Evolutionary conservation across 2,888 invertebrate genomes (phyloP).

Genomic region (Aplocera efformata): DNA sequence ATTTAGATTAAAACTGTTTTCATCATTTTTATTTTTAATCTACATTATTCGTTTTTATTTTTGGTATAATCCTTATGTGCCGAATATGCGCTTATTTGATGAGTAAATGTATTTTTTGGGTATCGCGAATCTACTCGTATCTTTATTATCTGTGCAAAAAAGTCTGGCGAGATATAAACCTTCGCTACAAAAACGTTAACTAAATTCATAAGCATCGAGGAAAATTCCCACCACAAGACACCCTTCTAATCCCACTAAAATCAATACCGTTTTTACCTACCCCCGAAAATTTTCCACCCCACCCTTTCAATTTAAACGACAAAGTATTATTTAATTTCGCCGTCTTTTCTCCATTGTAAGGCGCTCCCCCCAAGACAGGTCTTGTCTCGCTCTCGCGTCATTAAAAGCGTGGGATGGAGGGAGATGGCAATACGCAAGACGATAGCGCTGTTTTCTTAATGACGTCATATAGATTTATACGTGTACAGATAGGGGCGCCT

Average conservation of each 20-base stretch:
- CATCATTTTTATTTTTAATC: too few species aligned
- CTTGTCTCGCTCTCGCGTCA: constrained; percentile 42
- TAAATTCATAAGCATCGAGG: constrained; percentile 32
- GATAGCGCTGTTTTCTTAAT: constrained; percentile 73
- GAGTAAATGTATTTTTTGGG: too few species aligned
- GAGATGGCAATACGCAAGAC: constrained; percentile 66
- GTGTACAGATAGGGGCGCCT: constrained; percentile 54
- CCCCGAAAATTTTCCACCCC: constrained; percentile 64
- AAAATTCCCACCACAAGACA: constrained; percentile 47
- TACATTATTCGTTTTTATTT: too few species aligned
- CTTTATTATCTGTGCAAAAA: too few species aligned
- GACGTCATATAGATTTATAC: constrained; percentile 78
- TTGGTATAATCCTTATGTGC: too few species aligned
- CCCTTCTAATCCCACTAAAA: constrained; percentile 68
- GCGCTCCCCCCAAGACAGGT: constrained; percentile 60
- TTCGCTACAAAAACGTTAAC: too few species aligned
- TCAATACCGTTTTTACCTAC: constrained; percentile 75
- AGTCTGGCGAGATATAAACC: too few species aligned
- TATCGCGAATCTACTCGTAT: too few species aligned
- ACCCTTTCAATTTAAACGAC: constrained; percentile 76
- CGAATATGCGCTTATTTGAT: too few species aligned
- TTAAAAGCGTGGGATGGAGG: constrained; percentile 45
- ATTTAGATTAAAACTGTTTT: too few species aligned
- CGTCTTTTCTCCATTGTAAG: constrained; percentile 79
- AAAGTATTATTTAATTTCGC: constrained; percentile 80